A percentile compares a stretch with the other conserved stretches of the same genome.
These are phyloP conservation scores for Crocodylus rhombifer DNA, from an alignment of 2,797 vertebrate species.

Conservation along the genomic window DNA sequence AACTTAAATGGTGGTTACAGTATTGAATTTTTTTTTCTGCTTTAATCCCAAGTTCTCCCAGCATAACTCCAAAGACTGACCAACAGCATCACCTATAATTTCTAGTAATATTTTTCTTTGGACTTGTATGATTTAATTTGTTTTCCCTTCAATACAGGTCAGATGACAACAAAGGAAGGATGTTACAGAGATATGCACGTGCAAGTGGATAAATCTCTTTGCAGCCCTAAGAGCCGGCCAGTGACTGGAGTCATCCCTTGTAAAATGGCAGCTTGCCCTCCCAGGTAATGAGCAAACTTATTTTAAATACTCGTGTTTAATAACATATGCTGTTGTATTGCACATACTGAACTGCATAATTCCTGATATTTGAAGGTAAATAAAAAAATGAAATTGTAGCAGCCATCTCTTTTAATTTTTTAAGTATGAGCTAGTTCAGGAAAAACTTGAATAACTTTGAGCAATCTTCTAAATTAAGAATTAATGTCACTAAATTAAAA, in stretches of 20 bases:
- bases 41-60: no score
- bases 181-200: conserved; percentile 88
- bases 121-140: not conserved
- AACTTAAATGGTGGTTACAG: no score
- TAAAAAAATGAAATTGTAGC: no score
- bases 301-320: not conserved
- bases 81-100: not conserved
- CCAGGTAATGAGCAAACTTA: conserved; percentile 69
- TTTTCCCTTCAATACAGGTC: conserved; percentile 77
- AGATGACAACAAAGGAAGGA: conserved; percentile 85
- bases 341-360: no score
- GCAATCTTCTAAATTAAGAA: no score
- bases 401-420: no score
- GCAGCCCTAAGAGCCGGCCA: conserved; percentile 84
- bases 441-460: no score
- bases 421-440: no score
- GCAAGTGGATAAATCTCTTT: conserved; percentile 87
- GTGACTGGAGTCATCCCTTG: conserved; percentile 83
- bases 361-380: not conserved
- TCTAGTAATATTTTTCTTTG: accelerated
- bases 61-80: not conserved
- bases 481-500: no score
- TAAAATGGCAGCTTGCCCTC: conserved; percentile 86
- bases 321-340: no score
- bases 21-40: no score